Evolutionary conservation across 2,113 vertebrate species (phyloP), one percentile per base, ranked within the genome.

Genomic region (Jacana jacana): DNA sequence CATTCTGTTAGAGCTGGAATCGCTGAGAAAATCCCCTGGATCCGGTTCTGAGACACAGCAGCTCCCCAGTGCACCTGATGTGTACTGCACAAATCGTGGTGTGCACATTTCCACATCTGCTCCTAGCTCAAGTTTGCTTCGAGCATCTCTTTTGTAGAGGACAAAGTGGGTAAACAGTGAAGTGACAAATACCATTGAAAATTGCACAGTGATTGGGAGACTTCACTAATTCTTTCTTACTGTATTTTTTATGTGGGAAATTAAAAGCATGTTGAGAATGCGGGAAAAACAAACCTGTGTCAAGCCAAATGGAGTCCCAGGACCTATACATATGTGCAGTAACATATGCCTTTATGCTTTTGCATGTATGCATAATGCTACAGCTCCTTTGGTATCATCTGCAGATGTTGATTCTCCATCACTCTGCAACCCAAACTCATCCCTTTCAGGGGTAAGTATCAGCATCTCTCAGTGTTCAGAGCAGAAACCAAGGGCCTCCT

Each of bases 61-160:
- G 49, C 11, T 60, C 31, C 10, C 3, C 17, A 6, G 1, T 0
- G 7, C 65, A 70, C 19, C 37, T 10, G 46, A 70, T 3, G 4
- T 73, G 28, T 19, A 28, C 9, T 11, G 24, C 24, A 37, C 7
- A 52, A 27, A 71, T 0, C 1, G 20, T 31, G 12, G 28, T 15
- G 18, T 44, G 49, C 25, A 18, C 30, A 55, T 52, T 28, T 66
- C 12, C 66, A 81, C 33, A n/a, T 31, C 37, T 49, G 33, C 30
- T 88, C 69, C 30, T 82, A 30, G 39, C 9, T n/a, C 31, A 27
- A 5, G 35, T 61, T 52, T 65, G 9, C 17, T 79, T 65, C 33
- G 89, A 72, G 14, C 33, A 64, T 25, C 28, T 54, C 28, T 24
- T 66, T 13, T 15, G 33, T 42, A 54, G 78, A 85, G 48, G 31